A percentile compares a stretch with the other conserved stretches of the same genome.
phyloP scores from a whole-genome alignment of 2,113 vertebrate genomes.

The Rhynchopsitta pachyrhyncha region DNA sequence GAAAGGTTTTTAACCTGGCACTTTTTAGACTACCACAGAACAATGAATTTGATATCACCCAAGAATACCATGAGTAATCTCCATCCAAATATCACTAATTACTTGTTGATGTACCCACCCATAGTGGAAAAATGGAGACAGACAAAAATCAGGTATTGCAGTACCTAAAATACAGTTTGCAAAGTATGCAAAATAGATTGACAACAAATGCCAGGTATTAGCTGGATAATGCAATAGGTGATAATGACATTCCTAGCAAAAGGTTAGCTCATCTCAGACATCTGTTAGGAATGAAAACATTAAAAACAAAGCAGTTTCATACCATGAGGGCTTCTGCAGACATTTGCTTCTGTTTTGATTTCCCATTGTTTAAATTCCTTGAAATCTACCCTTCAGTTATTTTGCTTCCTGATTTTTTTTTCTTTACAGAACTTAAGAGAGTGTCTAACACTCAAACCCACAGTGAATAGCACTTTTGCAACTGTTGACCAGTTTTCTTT shows the following conservation, averaged over 20 bases:
- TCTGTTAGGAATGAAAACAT: constrained; percentile 6
- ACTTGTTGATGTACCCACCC: neutral
- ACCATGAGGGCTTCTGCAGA: neutral
- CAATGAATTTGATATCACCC: neutral
- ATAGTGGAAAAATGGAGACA: neutral
- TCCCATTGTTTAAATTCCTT: neutral
- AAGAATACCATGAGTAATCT: neutral
- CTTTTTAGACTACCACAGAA: neutral
- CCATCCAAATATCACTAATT: neutral
- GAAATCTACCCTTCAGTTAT: neutral
- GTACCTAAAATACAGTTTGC: neutral
- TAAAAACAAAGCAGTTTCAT: neutral
- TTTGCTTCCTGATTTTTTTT: neutral
- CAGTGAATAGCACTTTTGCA: neutral
- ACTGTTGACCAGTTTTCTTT: neutral
- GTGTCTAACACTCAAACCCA: neutral
- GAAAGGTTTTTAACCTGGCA: neutral
- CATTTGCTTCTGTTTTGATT: constrained; percentile 3
- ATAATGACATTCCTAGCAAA: constrained; percentile 27
- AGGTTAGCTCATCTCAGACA: constrained; percentile 35
- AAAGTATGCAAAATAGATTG: neutral
- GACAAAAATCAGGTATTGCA: neutral
- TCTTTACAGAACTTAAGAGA: neutral
- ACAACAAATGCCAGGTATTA: neutral
- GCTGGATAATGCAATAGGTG: neutral